Evolutionary conservation across 2,113 vertebrate genomes (phyloP).

Genomic region (Procapra przewalskii): DNA sequence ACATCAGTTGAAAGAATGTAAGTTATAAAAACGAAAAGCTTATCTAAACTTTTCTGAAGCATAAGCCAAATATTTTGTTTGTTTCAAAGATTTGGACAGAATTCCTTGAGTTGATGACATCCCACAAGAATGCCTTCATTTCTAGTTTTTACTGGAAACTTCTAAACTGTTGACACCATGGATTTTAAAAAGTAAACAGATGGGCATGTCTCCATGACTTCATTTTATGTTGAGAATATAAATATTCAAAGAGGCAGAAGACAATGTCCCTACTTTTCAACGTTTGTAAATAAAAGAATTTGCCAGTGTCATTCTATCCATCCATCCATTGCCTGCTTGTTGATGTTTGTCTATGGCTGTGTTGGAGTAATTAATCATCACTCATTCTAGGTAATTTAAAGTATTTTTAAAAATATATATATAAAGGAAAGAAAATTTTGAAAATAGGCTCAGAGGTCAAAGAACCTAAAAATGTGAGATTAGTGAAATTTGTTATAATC

Average conservation of each 20-base stretch:
- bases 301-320: neutral
- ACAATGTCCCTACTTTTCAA: neutral
- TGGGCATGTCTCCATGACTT: conserved; percentile 34
- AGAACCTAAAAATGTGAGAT: neutral
- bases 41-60: conserved; percentile 30
- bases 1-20: neutral
- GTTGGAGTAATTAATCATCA: neutral
- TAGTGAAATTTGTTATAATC: neutral
- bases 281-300: conserved; percentile 23
- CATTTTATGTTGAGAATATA: conserved; percentile 30
- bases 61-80: conserved; percentile 43
- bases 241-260: conserved; percentile 52
- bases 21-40: neutral
- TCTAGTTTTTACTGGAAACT: conserved; percentile 56
- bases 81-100: conserved; percentile 44
- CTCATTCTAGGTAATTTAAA: neutral
- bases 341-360: neutral
- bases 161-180: conserved; percentile 61
- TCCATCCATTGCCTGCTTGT: neutral
- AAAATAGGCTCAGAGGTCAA: neutral
- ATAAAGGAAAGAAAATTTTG: neutral
- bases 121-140: conserved; percentile 65
- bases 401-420: too few species aligned
- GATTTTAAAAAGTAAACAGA: conserved; percentile 65
- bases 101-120: conserved; percentile 45